phyloP scores from a whole-genome alignment of 2,797 vertebrate species.

The Otus scops region DNA sequence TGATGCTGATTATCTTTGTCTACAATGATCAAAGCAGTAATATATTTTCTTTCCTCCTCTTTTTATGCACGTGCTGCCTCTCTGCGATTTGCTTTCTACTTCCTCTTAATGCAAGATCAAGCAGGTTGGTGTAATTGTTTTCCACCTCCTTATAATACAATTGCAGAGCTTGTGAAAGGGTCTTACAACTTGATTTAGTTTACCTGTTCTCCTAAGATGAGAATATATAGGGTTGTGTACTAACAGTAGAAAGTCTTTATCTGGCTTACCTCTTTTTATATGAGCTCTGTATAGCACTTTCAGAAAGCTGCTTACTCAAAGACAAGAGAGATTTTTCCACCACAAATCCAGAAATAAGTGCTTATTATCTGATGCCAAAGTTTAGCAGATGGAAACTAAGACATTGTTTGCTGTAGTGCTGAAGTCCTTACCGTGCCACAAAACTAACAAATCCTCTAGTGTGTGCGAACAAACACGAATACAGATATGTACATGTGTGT shows the following conservation, averaged over 20 bases:
- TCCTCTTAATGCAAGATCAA: conserved; percentile 89
- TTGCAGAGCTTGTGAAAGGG: conserved; percentile 41
- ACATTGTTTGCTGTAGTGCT: neutral
- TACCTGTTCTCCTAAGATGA: neutral
- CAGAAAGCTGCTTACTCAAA: neutral
- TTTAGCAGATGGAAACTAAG: neutral
- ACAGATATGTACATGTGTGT: neutral
- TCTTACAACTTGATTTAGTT: neutral
- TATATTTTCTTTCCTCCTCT: conserved; percentile 76
- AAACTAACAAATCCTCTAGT: neutral
- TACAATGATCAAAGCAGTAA: conserved; percentile 77
- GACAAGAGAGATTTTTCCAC: neutral
- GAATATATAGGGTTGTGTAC: neutral
- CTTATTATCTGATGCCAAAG: neutral
- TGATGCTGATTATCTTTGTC: conserved; percentile 56
- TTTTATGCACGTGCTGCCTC: conserved; percentile 80
- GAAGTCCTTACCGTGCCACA: neutral
- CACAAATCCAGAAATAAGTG: neutral
- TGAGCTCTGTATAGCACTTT: neutral
- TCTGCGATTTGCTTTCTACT: conserved; percentile 82
- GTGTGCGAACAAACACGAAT: neutral
- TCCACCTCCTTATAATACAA: conserved; percentile 55
- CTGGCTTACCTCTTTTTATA: neutral
- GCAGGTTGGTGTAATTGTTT: conserved; percentile 88
- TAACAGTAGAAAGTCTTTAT: conserved; percentile 38